Evolutionary conservation across 2,113 vertebrate genomes (phyloP).

Genomic region (Tragelaphus strepsiceros): DNA sequence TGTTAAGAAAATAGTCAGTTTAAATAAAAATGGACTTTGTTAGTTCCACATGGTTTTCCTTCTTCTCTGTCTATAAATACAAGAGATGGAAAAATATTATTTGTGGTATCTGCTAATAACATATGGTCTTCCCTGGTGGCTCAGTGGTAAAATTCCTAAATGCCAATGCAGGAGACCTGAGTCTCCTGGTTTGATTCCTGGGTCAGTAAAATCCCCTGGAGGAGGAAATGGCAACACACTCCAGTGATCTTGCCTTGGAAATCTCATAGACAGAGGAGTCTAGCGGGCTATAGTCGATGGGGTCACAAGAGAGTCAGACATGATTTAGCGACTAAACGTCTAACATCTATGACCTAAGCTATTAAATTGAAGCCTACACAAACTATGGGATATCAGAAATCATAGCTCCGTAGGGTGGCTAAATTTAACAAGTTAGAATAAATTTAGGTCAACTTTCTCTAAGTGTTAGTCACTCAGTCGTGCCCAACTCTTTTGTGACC

Average conservation of each 20-base stretch:
- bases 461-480: background rate
- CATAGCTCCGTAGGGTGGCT: too few species aligned
- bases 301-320: background rate
- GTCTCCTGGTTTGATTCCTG: background rate
- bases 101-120: background rate
- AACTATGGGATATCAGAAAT: background rate
- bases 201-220: background rate
- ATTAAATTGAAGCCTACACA: background rate
- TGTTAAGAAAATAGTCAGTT: background rate
- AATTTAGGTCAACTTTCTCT: background rate
- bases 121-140: background rate
- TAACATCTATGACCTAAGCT: background rate
- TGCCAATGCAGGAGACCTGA: background rate
- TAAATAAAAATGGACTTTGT: background rate
- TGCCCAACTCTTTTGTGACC: background rate
- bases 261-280: background rate
- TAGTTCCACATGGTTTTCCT: background rate
- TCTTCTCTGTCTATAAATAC: background rate
- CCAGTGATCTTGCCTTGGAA: background rate
- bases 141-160: background rate
- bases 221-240: background rate
- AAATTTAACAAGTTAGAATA: background rate
- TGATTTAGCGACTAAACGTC: background rate
- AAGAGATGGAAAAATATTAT: background rate
- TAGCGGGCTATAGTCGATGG: background rate